phyloP scores from a whole-genome alignment of 1,140 invertebrate genomes.

The Drosophila kohkoa region DNA sequence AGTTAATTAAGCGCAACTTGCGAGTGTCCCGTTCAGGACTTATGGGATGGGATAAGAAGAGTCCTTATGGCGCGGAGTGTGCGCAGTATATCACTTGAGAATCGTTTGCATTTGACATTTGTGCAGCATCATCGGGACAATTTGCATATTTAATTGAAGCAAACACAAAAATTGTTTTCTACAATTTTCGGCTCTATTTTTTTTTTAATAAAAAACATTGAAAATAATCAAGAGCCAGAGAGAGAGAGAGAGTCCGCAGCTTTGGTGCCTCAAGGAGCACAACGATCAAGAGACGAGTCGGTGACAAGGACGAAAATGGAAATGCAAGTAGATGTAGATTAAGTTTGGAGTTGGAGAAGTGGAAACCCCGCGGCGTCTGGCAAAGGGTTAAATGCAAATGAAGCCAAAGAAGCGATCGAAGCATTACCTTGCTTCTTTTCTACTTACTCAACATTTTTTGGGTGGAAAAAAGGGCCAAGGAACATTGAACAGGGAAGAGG shows the following conservation, averaged over 20 bases:
- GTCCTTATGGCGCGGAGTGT: not conserved
- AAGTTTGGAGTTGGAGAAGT: not conserved
- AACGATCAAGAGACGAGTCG: not conserved
- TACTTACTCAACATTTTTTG: not conserved
- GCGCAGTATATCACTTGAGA: constrained; percentile 42
- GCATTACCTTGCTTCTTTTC: constrained; percentile 19
- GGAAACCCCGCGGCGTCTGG: constrained; percentile 25
- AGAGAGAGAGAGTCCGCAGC: not conserved
- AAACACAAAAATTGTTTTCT: constrained; percentile 28
- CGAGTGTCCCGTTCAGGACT: constrained; percentile 50
- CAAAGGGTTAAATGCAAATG: constrained; percentile 75
- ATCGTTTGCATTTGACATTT: constrained; percentile 59
- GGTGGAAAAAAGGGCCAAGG: constrained; percentile 9
- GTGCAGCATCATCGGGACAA: constrained; percentile 71
- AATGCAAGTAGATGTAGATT: constrained; percentile 4
- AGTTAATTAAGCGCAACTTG: constrained; percentile 74
- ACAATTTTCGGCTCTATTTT: constrained; percentile 29
- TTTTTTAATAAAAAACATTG: constrained; percentile 60
- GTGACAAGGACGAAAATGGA: constrained; percentile 14
- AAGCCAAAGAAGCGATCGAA: constrained; percentile 21
- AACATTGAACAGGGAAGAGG: constrained; percentile 33
- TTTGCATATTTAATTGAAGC: constrained; percentile 80
- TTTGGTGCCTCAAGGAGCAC: not conserved
- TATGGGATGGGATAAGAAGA: constrained; percentile 8
- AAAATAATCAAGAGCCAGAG: constrained; percentile 21